Conservation (phyloP, 2,113 vertebrate genomes). For the Cervus canadensis region DNA sequence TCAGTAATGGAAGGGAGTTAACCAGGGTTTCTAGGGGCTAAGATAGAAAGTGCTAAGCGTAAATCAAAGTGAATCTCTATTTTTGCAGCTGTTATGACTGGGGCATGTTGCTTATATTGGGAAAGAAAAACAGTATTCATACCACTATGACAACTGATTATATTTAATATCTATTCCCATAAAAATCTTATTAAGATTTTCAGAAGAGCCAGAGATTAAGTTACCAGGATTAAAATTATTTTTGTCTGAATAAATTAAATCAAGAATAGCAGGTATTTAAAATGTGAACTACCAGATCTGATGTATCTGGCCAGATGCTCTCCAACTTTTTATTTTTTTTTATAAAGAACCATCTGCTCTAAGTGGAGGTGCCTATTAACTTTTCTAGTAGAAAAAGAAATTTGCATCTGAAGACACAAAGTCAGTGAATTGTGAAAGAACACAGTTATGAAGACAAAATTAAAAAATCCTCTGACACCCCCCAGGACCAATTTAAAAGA, state of each 20-base stretch:
- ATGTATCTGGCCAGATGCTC: constrained; percentile 77
- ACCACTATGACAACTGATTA: constrained; percentile 44
- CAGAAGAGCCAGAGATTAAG: constrained; percentile 68
- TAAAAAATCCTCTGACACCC: constrained; percentile 63
- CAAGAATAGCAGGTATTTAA: constrained; percentile 66
- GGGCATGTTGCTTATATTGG: not conserved
- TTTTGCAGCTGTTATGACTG: constrained; percentile 57
- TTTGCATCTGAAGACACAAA: constrained; percentile 73
- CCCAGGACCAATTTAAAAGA: constrained; percentile 54
- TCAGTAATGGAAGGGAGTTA: constrained; percentile 9
- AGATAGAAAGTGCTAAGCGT: constrained; percentile 11
- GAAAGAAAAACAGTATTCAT: constrained; percentile 49
- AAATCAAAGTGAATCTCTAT: constrained; percentile 25
- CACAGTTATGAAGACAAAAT: constrained; percentile 71
- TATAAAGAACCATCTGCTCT: constrained; percentile 58
- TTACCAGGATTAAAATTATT: constrained; percentile 71
- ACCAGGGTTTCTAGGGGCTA: constrained; percentile 30
- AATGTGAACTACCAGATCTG: constrained; percentile 46
- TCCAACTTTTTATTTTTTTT: constrained; percentile 61
- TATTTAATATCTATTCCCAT: constrained; percentile 61
- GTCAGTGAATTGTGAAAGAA: constrained; percentile 73
- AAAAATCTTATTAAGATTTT: constrained; percentile 62
- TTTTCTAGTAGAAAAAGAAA: constrained; percentile 70
- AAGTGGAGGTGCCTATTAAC: constrained; percentile 58
- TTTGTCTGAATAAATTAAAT: constrained; percentile 27